Conservation (phyloP, 1,140 invertebrate genomes). For the Aculops lycopersici region DNA sequence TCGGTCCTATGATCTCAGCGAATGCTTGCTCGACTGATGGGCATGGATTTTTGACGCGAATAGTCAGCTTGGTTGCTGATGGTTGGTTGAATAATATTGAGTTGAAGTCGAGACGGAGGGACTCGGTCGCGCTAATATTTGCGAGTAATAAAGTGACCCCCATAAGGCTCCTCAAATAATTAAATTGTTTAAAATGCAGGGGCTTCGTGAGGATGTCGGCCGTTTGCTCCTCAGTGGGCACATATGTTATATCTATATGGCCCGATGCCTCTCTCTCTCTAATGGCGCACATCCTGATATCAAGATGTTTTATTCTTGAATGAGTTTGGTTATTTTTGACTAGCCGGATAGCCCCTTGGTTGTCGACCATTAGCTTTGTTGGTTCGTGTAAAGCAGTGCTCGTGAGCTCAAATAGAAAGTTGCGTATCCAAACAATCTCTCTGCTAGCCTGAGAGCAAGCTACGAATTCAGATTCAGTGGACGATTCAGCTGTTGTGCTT, state of each 20-base stretch:
- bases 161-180: background rate
- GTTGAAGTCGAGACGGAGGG: too few relatives aligned
- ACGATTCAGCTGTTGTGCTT: constrained; percentile 12
- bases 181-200: background rate
- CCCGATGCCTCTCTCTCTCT: constrained; percentile 14
- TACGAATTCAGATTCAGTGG: constrained; percentile 16
- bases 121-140: too few relatives aligned
- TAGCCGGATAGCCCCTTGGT: constrained; percentile 12
- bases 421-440: constrained; percentile 13
- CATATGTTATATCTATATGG: constrained; percentile 9
- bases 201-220: constrained; percentile 10
- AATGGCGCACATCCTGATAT: constrained; percentile 13
- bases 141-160: too few relatives aligned
- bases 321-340: constrained; percentile 10
- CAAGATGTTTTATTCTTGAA: constrained; percentile 13
- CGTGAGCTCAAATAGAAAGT: constrained; percentile 4
- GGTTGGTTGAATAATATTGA: too few relatives aligned
- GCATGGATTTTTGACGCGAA: too few relatives aligned
- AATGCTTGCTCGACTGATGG: too few relatives aligned
- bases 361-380: constrained; percentile 8
- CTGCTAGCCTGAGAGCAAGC: constrained; percentile 14
- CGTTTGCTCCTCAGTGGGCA: constrained; percentile 1
- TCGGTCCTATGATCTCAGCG: too few relatives aligned
- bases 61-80: too few relatives aligned
- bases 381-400: background rate